phyloP scores from a whole-genome alignment of 2,113 vertebrate genomes.

The Solea solea region DNA sequence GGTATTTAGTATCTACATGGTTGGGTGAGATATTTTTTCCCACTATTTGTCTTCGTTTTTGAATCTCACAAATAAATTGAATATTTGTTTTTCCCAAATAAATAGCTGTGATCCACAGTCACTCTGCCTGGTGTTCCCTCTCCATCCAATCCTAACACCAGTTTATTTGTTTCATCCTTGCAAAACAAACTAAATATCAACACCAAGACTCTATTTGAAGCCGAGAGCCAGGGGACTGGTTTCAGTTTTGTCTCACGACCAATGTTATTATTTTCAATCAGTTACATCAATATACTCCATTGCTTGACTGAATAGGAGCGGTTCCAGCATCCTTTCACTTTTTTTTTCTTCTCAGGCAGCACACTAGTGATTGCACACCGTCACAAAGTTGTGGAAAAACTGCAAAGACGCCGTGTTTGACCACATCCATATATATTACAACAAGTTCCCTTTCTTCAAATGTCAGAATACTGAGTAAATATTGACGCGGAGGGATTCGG shows the following conservation, averaged over 20 bases:
- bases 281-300: slow-evolving; percentile 47
- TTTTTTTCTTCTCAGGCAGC: not conserved
- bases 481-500: slow-evolving; percentile 67
- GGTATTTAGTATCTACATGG: slow-evolving; percentile 41
- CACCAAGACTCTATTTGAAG: slow-evolving; percentile 26
- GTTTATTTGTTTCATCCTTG: slow-evolving; percentile 44
- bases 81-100: slow-evolving; percentile 23
- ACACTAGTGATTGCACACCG: slow-evolving; percentile 11
- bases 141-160: slow-evolving; percentile 30
- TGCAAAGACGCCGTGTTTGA: slow-evolving; percentile 70
- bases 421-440: slow-evolving; percentile 83
- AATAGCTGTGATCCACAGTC: slow-evolving; percentile 13
- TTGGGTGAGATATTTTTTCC: slow-evolving; percentile 40
- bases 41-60: slow-evolving; percentile 28
- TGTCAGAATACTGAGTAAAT: slow-evolving; percentile 81
- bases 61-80: slow-evolving; percentile 5
- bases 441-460: slow-evolving; percentile 79
- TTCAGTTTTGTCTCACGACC: slow-evolving; percentile 39
- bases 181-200: slow-evolving; percentile 51
- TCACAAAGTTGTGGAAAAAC: slow-evolving; percentile 65
- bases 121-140: not conserved
- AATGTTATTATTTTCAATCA: slow-evolving; percentile 40
- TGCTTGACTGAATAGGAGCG: slow-evolving; percentile 29
- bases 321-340: slow-evolving; percentile 27
- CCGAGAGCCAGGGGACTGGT: slow-evolving; percentile 6